Evolutionary conservation across 2,113 vertebrate genomes (phyloP).

Genomic region (Tupaia chinensis): DNA sequence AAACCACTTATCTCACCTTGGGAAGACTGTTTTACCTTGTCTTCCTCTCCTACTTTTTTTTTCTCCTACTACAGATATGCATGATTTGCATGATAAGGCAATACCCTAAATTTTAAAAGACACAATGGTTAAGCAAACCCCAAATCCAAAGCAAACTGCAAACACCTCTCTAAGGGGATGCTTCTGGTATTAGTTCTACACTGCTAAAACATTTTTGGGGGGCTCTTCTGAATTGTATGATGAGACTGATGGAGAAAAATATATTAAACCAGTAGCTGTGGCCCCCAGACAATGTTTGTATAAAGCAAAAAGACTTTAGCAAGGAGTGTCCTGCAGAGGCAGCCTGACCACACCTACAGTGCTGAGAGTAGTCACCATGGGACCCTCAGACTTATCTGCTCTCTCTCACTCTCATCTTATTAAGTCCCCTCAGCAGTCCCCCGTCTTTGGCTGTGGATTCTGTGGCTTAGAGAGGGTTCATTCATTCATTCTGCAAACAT

Average conservation of each 20-base stretch:
- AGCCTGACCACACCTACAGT: fast-evolving
- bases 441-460: not conserved
- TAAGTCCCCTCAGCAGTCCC: not conserved
- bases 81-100: not conserved
- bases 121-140: not conserved
- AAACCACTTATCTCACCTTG: not conserved
- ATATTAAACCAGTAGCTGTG: not conserved
- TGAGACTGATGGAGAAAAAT: not conserved
- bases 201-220: not conserved
- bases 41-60: not conserved
- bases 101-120: not conserved
- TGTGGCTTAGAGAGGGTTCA: not conserved
- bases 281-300: not conserved
- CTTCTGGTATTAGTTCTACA: not conserved
- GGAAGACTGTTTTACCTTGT: not conserved
- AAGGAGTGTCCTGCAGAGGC: not conserved
- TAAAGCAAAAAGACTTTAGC: not conserved
- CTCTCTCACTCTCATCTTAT: not conserved
- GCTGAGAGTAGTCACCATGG: fast-evolving
- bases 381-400: not conserved
- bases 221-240: not conserved
- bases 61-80: not conserved
- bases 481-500: not conserved
- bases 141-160: not conserved
- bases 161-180: not conserved